Conservation (phyloP, 2,888 invertebrate genomes). For the Apocheima hispidaria region DNA sequence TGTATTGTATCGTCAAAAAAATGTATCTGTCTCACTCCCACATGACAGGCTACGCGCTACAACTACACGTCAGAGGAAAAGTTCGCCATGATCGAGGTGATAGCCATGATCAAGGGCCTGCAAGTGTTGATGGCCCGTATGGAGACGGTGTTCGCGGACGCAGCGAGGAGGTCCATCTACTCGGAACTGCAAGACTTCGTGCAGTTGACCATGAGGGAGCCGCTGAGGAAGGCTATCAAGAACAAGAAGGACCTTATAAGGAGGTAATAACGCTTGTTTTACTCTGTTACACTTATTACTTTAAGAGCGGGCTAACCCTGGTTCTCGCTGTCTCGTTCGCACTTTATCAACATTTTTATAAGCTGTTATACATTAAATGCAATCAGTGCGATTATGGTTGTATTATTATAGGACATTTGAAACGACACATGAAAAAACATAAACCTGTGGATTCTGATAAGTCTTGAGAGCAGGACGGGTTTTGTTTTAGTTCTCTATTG, state of each 20-base stretch:
- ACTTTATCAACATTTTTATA: too few species aligned
- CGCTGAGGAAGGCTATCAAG: slow-evolving; percentile 97
- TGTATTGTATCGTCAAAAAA: background rate
- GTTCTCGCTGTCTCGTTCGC: too few species aligned
- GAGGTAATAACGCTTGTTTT: slow-evolving; percentile 76
- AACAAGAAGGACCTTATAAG: slow-evolving; percentile 98
- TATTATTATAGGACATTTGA: slow-evolving; percentile 8
- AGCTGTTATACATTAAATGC: too few species aligned
- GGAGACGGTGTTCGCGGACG: slow-evolving; percentile 92
- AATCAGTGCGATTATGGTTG: slow-evolving; percentile 63
- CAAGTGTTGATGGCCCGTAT: slow-evolving; percentile 98
- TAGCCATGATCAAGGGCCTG: slow-evolving; percentile 99
- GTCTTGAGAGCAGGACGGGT: background rate
- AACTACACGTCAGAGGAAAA: slow-evolving; percentile 99
- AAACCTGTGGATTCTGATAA: background rate
- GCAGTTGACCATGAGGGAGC: slow-evolving; percentile 95
- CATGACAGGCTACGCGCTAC: slow-evolving; percentile 95
- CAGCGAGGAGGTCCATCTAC: slow-evolving; percentile 92
- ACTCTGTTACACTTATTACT: too few species aligned
- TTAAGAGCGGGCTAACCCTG: too few species aligned
- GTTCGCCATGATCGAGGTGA: slow-evolving; percentile 98
- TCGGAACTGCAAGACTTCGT: slow-evolving; percentile 99
- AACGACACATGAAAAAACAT: slow-evolving; percentile 10
- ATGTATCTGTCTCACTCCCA: background rate
- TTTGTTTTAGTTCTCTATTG: too few species aligned